phyloP scores from a whole-genome alignment of 2,888 invertebrate genomes.

The Mythimna loreyi region DNA sequence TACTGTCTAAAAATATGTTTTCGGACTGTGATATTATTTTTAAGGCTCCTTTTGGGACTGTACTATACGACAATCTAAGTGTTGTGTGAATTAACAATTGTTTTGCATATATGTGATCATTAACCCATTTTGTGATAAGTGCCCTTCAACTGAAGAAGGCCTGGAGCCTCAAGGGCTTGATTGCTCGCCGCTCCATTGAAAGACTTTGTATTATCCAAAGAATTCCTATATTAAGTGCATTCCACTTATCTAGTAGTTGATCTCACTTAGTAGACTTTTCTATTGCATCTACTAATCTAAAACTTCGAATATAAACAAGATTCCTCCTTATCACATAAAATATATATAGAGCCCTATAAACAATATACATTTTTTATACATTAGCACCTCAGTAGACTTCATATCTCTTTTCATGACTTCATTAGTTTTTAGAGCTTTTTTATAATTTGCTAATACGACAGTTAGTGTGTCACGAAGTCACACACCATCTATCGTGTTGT shows the following conservation, averaged over 20 bases:
- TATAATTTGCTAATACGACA: conserved; percentile 66
- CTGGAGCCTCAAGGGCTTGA: conserved; percentile 47
- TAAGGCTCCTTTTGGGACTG: conserved; percentile 73
- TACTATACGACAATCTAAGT: conserved; percentile 62
- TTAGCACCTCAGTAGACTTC: conserved; percentile 48
- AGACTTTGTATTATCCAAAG: conserved; percentile 60
- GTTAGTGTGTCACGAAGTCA: conserved; percentile 53
- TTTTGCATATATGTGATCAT: conserved; percentile 65
- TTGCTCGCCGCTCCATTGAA: conserved; percentile 54
- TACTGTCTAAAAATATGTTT: conserved; percentile 72
- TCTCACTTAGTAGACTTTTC: conserved; percentile 32
- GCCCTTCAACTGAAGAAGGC: conserved; percentile 55
- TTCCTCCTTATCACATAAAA: conserved; percentile 21
- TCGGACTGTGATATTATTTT: conserved; percentile 88
- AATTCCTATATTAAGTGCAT: conserved; percentile 38
- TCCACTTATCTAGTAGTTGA: conserved; percentile 30
- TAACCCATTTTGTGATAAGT: conserved; percentile 56
- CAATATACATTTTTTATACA: conserved; percentile 46
- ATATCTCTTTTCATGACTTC: conserved; percentile 36
- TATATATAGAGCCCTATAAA: conserved; percentile 24
- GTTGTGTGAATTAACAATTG: conserved; percentile 70
- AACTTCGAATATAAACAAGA: conserved; percentile 19
- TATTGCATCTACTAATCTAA: conserved; percentile 22
- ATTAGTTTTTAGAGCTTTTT: conserved; percentile 70
- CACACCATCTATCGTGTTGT: conserved; percentile 62